These are phyloP conservation scores for Xylocampa areola DNA, from an alignment of 2,888 invertebrate genomes.

Conservation along the genomic window DNA sequence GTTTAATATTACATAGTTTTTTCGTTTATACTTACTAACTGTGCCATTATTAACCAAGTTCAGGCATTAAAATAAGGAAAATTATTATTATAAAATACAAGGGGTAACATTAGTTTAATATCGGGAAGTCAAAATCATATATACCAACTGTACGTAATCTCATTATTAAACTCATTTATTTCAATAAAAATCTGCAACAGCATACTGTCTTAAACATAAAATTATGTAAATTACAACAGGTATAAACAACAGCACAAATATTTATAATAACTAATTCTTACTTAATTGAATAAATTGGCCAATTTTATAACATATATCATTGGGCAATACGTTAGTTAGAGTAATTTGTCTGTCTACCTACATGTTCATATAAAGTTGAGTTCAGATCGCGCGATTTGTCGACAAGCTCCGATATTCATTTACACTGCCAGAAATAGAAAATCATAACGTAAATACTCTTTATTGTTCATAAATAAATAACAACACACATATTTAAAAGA, in stretches of 20 bases:
- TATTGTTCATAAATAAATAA: too few relatives aligned
- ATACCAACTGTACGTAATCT: too few relatives aligned
- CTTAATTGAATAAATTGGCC: conserved; percentile 23
- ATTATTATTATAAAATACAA: conserved; percentile 1
- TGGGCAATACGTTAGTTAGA: conserved; percentile 7
- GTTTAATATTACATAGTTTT: too few relatives aligned
- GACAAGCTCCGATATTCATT: not conserved
- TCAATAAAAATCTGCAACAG: not conserved
- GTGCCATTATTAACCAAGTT: not conserved
- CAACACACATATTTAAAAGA: too few relatives aligned
- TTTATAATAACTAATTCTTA: conserved; percentile 7
- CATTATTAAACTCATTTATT: conserved; percentile 13
- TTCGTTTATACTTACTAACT: not conserved
- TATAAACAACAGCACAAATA: conserved; percentile 14
- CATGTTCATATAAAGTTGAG: conserved; percentile 4
- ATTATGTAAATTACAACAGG: conserved; percentile 17
- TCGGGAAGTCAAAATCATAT: conserved; percentile 14
- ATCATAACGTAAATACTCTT: too few relatives aligned
- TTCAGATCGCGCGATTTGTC: not conserved
- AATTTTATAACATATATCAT: conserved; percentile 46
- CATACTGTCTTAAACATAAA: conserved; percentile 4
- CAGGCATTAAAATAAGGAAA: not conserved
- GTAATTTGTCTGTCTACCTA: not conserved
- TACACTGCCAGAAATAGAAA: not conserved
- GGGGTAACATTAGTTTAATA: conserved; percentile 39